Evolutionary conservation across 2,113 vertebrate species (phyloP).

Genomic region (Aix galericulata): DNA sequence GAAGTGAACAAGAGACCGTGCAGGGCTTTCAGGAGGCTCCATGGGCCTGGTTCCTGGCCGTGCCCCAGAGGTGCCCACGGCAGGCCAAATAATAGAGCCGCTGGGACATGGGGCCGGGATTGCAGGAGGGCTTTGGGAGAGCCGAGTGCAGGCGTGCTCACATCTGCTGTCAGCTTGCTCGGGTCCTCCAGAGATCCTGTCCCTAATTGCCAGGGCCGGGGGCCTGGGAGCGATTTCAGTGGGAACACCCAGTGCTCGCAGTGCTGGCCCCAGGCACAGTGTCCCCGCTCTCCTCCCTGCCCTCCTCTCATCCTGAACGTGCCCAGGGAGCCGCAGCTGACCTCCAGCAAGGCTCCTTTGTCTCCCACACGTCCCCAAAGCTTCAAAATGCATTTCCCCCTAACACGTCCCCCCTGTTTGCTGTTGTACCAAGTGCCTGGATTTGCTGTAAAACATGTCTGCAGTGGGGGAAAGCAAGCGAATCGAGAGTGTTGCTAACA

Average conservation of each 20-base stretch:
- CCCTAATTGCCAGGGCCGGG: neutral
- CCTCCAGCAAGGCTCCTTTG: neutral
- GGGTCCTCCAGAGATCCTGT: neutral
- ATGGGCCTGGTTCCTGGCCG: neutral
- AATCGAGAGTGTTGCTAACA: neutral
- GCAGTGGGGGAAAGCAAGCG: neutral
- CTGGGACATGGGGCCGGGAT: neutral
- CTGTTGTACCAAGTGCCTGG: neutral
- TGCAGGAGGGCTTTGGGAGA: neutral
- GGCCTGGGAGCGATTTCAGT: neutral
- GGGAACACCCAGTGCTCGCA: neutral
- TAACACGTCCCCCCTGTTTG: neutral
- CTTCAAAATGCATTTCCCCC: neutral
- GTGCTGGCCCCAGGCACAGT: neutral
- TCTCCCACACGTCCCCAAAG: neutral
- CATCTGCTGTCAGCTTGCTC: neutral
- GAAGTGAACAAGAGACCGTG: neutral
- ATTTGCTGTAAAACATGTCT: neutral
- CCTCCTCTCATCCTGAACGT: neutral
- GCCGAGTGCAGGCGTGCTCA: neutral
- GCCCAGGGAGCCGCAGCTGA: neutral
- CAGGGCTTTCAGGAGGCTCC: neutral
- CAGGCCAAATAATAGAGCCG: neutral
- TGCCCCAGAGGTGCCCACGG: too few species aligned
- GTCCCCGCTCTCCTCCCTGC: neutral